A percentile compares a stretch with the other conserved stretches of the same genome.
Conservation (phyloP, 2,113 vertebrate genomes). For the Electrona antarctica region DNA sequence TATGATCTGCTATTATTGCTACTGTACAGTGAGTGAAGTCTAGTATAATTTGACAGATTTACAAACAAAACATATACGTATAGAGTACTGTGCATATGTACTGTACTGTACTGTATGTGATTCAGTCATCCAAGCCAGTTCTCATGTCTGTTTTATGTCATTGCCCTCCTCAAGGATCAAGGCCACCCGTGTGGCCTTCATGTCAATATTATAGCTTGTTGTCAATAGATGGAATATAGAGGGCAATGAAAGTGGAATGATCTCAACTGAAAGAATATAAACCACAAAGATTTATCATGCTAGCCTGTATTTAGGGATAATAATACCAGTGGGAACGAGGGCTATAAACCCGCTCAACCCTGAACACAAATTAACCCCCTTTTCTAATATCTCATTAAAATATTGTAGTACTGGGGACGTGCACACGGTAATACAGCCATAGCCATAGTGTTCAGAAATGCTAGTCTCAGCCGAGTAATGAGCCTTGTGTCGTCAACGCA, state of each 20-base stretch:
- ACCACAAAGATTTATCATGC: not conserved
- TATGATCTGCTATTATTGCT: no score
- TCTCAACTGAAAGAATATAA: slow-evolving; percentile 20
- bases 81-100: no score
- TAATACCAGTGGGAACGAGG: slow-evolving; percentile 1
- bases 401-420: slow-evolving; percentile 15
- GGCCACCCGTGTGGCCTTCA: not conserved
- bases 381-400: slow-evolving; percentile 43
- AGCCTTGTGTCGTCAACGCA: no score
- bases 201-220: slow-evolving; percentile 19
- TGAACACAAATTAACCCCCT: slow-evolving; percentile 15
- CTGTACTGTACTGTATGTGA: no score
- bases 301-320: not conserved
- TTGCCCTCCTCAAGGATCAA: not conserved
- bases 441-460: slow-evolving; percentile 33
- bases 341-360: not conserved
- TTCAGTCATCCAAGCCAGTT: no score
- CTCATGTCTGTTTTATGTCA: not conserved
- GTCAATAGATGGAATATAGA: slow-evolving; percentile 4
- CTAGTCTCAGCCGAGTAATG: no score
- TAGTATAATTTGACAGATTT: no score
- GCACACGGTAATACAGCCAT: slow-evolving; percentile 28
- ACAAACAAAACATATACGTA: no score
- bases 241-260: slow-evolving; percentile 22
- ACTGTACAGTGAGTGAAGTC: no score